Percentiles rank a stretch among this genome's conserved stretches.
Conservation (phyloP, 1,140 invertebrate species). For the Apis florea region DNA sequence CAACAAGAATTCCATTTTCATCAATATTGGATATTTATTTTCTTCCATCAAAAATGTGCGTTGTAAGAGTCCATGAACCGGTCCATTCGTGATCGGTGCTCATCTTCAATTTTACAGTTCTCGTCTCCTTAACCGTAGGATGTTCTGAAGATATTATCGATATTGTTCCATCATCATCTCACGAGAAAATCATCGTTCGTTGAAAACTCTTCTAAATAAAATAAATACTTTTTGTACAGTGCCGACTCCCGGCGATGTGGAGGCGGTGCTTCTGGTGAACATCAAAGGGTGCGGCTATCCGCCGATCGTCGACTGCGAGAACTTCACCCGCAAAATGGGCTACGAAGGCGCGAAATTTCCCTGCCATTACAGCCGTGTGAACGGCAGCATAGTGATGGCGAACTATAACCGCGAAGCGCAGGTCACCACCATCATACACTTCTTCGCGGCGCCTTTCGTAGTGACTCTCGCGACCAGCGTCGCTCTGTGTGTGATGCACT, state of each 20-base stretch:
- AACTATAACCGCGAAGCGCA: conserved; percentile 90
- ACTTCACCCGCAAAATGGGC: conserved; percentile 89
- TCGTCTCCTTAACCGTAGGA: too few species aligned
- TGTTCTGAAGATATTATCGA: too few species aligned
- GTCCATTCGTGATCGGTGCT: too few species aligned
- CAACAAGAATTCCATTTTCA: not conserved
- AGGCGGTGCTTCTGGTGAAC: conserved; percentile 88
- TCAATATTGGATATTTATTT: not conserved
- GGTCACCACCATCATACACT: conserved; percentile 89
- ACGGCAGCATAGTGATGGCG: conserved; percentile 89
- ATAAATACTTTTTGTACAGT: conserved; percentile 25
- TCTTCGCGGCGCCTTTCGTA: conserved; percentile 90
- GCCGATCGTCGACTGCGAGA: conserved; percentile 90
- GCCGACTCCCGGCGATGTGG: conserved; percentile 75
- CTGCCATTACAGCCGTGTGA: conserved; percentile 91
- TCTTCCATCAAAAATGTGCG: too few species aligned
- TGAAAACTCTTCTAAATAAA: too few species aligned
- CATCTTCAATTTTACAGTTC: too few species aligned
- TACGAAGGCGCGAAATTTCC: conserved; percentile 88
- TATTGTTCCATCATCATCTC: too few species aligned
- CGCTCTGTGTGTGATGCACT: conserved; percentile 91
- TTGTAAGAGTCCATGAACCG: too few species aligned
- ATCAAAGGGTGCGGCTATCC: conserved; percentile 95
- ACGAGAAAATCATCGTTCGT: too few species aligned
- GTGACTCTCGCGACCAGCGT: conserved; percentile 90